phyloP scores from a whole-genome alignment of 2,113 vertebrate species.

The Dipodomys ordii region DNA sequence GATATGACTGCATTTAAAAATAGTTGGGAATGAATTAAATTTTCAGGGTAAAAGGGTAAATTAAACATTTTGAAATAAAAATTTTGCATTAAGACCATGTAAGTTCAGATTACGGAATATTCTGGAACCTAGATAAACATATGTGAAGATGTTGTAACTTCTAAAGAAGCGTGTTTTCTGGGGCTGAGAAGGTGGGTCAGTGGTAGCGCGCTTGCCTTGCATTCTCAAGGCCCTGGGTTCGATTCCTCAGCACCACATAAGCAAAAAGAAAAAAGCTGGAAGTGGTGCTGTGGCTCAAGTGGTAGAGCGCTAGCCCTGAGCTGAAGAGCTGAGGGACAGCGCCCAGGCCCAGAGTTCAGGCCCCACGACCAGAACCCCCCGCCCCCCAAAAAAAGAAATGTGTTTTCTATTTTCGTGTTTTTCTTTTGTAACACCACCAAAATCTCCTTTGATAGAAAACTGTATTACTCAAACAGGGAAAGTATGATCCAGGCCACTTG shows the following conservation, averaged over 20 bases:
- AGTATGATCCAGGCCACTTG: not conserved
- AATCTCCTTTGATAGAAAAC: not conserved
- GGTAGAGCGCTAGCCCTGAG: no score
- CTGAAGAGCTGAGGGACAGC: no score
- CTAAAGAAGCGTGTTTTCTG: not conserved
- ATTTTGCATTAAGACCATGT: not conserved
- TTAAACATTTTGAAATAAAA: constrained; percentile 16
- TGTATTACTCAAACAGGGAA: not conserved
- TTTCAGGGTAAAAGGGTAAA: constrained; percentile 4
- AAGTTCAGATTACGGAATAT: constrained; percentile 25
- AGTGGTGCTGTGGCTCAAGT: no score
- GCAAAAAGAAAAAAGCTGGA: no score
- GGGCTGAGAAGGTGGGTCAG: no score
- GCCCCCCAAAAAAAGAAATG: not conserved
- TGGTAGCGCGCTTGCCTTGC: no score
- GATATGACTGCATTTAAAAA: constrained; percentile 5
- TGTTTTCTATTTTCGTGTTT: not conserved
- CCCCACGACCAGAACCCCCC: no score
- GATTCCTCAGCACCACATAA: no score
- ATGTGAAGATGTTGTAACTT: not conserved
- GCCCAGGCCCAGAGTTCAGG: no score
- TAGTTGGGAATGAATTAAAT: not conserved
- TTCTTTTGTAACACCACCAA: not conserved
- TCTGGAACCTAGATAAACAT: not conserved
- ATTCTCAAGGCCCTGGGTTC: no score